Evolutionary conservation across 2,797 vertebrate species (phyloP), one percentile per base, ranked within the genome.

Genomic region (Naso thynnoides): DNA sequence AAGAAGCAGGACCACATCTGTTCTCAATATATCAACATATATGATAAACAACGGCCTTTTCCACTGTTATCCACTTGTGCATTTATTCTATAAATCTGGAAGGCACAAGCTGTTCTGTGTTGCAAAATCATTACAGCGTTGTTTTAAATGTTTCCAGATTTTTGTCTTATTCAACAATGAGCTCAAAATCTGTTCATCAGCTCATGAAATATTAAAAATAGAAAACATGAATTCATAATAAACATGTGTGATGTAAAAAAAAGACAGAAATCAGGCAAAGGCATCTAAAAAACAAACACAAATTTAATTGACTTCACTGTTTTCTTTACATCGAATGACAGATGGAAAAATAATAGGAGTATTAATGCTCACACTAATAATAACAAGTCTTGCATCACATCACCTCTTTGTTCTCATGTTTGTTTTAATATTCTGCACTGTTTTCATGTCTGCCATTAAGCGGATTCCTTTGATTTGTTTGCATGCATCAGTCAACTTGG

Each of bases 1-100:
- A 81, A 82, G 79, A 88, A 89, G 83, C 83, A 87, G 41, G 38
- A 60, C 33, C 56, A 80, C 85, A 86, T 86, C 81, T 90, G 84
- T 70, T 89, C 63, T 62, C 61, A 85, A 79, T 90, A 53, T 2
- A 81, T 88, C 82, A 75, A 23, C 16, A 57, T 55, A 79, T 69
- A 69, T 74, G 71, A 88, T 84, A 89, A 87, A 85, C 86, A 89
- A 78, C 76, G 66, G 23, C 41, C 24, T 62, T 66, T 70, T 57
- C 78, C 60, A 78, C 72, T 49, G 44, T 54, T 64, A 76, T 78
- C 62, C 55, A 62, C 54, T 61, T 8, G 15, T 74, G 48, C 44
- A 52, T 78, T 77, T 57, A 56, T 74, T 84, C 69, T 47, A 47
- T 14, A 49, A 69, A 81, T 54, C 56, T 67, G 38, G 50, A 74